Percentiles rank a stretch among this genome's conserved stretches.
phyloP scores from a whole-genome alignment of 2,888 invertebrate species.

The Eurytoma californica region DNA sequence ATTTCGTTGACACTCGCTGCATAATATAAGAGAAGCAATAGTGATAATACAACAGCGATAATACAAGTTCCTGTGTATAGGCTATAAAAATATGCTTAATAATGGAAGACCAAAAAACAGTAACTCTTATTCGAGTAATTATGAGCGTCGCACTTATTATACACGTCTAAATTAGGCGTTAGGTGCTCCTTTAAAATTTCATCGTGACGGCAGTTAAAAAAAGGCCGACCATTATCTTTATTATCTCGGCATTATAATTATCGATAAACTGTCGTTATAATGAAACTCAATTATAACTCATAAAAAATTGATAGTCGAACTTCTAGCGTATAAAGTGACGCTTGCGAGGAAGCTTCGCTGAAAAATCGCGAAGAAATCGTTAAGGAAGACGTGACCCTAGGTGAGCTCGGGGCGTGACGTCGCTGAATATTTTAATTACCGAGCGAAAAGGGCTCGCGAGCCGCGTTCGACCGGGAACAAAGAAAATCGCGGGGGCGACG shows the following conservation, averaged over 20 bases:
- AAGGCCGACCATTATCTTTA: constrained; percentile 23
- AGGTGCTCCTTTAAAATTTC: constrained; percentile 44
- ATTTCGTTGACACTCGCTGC: constrained; percentile 16
- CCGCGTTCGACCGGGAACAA: constrained; percentile 47
- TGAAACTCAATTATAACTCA: constrained; percentile 40
- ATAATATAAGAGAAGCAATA: constrained; percentile 14
- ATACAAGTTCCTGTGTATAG: constrained; percentile 1
- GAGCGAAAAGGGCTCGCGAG: constrained; percentile 65
- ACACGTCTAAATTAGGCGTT: constrained; percentile 39
- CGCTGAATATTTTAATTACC: constrained; percentile 68
- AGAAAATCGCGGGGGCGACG: constrained; percentile 52
- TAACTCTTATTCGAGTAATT: background rate
- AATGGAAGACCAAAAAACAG: constrained; percentile 27
- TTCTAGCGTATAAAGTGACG: constrained; percentile 9
- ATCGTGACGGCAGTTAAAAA: constrained; percentile 43
- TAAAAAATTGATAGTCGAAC: constrained; percentile 47
- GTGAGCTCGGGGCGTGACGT: constrained; percentile 3
- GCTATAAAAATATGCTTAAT: constrained; percentile 12
- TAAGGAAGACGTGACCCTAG: constrained; percentile 1
- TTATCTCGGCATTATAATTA: constrained; percentile 47
- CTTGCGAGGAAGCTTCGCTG: background rate
- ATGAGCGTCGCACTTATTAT: constrained; percentile 30
- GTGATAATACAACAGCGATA: too few relatives aligned
- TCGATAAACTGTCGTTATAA: constrained; percentile 42
- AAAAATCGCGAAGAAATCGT: constrained; percentile 12